Percentiles rank a stretch among this genome's conserved stretches.
Conservation (phyloP, 64 coral and sea anemone genomes). For the Montipora capricornis region DNA sequence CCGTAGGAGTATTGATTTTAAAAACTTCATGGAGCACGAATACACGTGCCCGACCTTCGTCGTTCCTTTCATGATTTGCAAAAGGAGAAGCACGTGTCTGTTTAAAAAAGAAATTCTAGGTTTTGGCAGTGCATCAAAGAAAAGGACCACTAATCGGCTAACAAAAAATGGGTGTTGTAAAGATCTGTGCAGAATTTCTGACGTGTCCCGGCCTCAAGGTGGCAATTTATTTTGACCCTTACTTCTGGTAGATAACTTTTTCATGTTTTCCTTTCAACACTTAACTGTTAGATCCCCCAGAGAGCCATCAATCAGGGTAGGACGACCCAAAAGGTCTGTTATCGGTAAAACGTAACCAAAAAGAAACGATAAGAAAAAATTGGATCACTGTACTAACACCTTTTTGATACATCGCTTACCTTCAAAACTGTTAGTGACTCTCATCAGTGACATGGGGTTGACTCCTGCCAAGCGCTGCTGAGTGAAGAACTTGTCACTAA, state of each 20-base stretch:
- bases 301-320: background rate
- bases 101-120: background rate
- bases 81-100: background rate
- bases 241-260: background rate
- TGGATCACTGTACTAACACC: background rate
- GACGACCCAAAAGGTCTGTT: background rate
- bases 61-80: background rate
- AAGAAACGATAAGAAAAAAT: background rate
- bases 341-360: background rate
- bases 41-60: no score
- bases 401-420: background rate
- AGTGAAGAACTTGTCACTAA: conserved; percentile 53
- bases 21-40: no score
- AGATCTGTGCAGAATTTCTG: no score
- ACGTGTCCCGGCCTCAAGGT: background rate
- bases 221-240: background rate
- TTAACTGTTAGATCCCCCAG: background rate
- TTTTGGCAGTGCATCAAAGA: background rate
- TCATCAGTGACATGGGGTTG: conserved; percentile 56
- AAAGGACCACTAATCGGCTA: background rate
- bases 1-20: no score
- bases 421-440: conserved; percentile 21
- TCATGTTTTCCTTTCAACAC: background rate
- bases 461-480: conserved; percentile 54
- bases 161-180: no score